These are phyloP conservation scores for Agelastica alni DNA, from an alignment of 2,888 invertebrate species.

Conservation along the genomic window DNA sequence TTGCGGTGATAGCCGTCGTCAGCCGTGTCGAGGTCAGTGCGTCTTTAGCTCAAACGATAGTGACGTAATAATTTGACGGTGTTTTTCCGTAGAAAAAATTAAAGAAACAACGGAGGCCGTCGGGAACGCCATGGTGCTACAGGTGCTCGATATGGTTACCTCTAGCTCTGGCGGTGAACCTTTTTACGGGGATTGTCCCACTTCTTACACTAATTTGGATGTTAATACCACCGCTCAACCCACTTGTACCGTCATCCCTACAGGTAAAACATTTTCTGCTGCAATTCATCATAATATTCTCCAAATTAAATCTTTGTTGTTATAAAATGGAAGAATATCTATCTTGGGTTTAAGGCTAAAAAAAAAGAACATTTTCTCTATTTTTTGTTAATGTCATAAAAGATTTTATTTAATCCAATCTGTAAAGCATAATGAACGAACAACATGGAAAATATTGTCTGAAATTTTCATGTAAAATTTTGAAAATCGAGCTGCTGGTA, in stretches of 20 bases:
- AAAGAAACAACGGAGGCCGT: slow-evolving; percentile 55
- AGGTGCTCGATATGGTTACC: slow-evolving; percentile 67
- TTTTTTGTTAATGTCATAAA: no score
- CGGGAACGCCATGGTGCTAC: slow-evolving; percentile 73
- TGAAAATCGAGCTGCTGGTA: no score
- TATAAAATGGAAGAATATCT: no score
- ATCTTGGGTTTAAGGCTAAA: no score
- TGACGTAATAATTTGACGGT: slow-evolving; percentile 15
- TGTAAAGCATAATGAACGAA: no score
- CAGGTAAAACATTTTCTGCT: no score
- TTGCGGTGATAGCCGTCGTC: slow-evolving; percentile 7
- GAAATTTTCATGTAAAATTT: no score
- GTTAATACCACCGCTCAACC: slow-evolving; percentile 54
- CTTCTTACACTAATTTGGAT: slow-evolving; percentile 56
- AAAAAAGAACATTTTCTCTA: no score
- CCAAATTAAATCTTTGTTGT: no score
- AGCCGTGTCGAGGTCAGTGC: slow-evolving; percentile 8
- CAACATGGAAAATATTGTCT: no score
- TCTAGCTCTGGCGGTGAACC: slow-evolving; percentile 70
- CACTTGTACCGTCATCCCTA: slow-evolving; percentile 55
- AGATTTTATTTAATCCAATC: no score
- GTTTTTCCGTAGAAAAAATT: slow-evolving; percentile 14
- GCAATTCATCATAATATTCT: no score
- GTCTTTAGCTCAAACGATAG: slow-evolving; percentile 1
- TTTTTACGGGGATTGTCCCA: slow-evolving; percentile 69